These are phyloP conservation scores for Rhagonycha fulva DNA, from an alignment of 2,888 invertebrate species.

Conservation along the genomic window DNA sequence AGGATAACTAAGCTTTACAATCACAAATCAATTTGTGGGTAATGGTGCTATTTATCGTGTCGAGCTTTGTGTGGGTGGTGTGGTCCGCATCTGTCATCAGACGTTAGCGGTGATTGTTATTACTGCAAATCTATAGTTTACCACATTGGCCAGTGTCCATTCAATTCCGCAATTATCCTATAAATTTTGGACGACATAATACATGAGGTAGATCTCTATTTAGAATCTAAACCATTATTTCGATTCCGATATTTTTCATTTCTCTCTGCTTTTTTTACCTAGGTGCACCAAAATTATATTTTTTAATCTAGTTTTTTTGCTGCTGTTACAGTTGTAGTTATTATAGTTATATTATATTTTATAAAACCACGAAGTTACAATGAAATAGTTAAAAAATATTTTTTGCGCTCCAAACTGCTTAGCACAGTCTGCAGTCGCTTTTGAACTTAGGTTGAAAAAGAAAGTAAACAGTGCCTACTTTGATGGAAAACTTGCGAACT, in stretches of 20 bases:
- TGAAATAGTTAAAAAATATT: no score
- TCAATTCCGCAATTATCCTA: conserved; percentile 16
- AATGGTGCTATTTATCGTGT: conserved; percentile 44
- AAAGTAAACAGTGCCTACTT: no score
- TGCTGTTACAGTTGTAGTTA: no score
- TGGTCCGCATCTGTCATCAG: conserved; percentile 52
- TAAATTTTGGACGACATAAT: neutral
- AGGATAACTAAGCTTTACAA: conserved; percentile 41
- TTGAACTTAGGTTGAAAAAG: no score
- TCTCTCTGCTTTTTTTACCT: no score
- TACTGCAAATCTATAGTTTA: conserved; percentile 26
- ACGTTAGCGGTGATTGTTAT: conserved; percentile 47
- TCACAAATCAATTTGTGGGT: conserved; percentile 38
- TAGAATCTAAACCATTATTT: neutral
- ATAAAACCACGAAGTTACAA: no score
- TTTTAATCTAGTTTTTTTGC: no score
- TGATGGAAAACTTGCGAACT: no score
- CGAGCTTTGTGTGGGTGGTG: conserved; percentile 46
- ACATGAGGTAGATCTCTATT: neutral
- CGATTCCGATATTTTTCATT: neutral
- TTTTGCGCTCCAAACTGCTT: no score
- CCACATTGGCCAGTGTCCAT: conserved; percentile 30
- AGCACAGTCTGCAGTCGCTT: no score
- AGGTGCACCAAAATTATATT: neutral
- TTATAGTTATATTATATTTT: no score